These are phyloP conservation scores for Glossophaga mutica DNA, from an alignment of 2,797 vertebrate genomes.

Conservation along the genomic window DNA sequence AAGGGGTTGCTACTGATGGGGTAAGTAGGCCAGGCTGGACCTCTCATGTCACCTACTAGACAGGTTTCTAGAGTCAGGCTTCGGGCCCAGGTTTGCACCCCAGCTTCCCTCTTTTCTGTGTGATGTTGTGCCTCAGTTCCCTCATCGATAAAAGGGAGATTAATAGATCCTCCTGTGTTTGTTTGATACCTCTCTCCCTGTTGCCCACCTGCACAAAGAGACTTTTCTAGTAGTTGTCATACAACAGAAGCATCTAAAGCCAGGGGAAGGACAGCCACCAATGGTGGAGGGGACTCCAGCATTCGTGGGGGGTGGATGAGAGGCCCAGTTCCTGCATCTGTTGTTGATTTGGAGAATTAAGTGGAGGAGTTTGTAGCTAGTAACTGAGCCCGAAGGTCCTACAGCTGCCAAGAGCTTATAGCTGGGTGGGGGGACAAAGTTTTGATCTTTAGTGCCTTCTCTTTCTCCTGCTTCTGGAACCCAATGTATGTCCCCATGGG, in stretches of 20 bases:
- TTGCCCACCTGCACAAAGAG: not conserved
- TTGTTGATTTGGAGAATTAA: slow-evolving; percentile 21
- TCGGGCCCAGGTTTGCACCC: not conserved
- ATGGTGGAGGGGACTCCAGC: not conserved
- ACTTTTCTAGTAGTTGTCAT: not conserved
- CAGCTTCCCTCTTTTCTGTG: not conserved
- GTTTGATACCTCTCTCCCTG: too few relatives aligned
- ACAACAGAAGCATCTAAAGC: rapidly evolving
- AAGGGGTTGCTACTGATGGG: not conserved
- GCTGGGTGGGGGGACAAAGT: not conserved
- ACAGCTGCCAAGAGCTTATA: not conserved
- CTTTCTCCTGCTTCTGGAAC: not conserved
- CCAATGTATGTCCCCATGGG: rapidly evolving
- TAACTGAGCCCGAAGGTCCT: slow-evolving; percentile 1
- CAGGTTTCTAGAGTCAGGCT: not conserved
- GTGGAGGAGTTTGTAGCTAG: slow-evolving; percentile 32
- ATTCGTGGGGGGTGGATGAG: not conserved
- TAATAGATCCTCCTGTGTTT: rapidly evolving
- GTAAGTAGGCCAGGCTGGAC: not conserved
- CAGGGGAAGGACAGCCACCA: not conserved
- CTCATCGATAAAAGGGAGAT: not conserved
- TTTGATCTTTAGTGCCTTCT: not conserved
- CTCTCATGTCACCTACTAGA: too few relatives aligned
- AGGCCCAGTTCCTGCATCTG: slow-evolving; percentile 2
- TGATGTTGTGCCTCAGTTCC: not conserved